Evolutionary conservation across 2,797 vertebrate species (phyloP), one percentile per base, ranked within the genome.

Genomic region (Sebastes taczanowskii): DNA sequence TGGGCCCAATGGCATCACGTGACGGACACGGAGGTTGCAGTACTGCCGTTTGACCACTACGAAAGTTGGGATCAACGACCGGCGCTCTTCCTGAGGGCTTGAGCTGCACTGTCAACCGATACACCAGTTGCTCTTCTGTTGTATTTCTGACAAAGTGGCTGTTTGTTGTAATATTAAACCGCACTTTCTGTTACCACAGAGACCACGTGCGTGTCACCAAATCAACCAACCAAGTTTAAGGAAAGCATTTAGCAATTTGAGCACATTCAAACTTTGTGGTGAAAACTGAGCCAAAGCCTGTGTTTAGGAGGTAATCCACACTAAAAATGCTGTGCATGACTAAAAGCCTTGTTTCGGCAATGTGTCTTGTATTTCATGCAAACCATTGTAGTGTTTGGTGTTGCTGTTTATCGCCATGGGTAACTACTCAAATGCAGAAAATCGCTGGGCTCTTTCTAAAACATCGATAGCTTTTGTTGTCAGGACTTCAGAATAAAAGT

Each of bases 131-230:
- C 22, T 65, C 5, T 42, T 65, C 23, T 42, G 1, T 18, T 42
- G 23, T 18, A 1, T 46, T 27, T 65, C 3, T 2, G 22, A 8
- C 4, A 65, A 18, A 42, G 5, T 27, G 62, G 61, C n/a, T 14
- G 20, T 49, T 46, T 49, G 70, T 23, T 29, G 7, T 55, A 6
- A 14, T 18, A 61, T 13, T n/a, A 53, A 53, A 53, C 49, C 2
- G 20, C 49, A 53, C 20, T 22, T 53, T 0, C 20, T n/a, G 49
- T 53, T 53, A n/a, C 49, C 20, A 53, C 20, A 0, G 0, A 53
- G 0, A 53, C 49, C 20, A 9, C 49, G 0, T 0, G 20, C 0
- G 8, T 22, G 49, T n/a, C 49, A 53, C 49, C 49, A 49, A 49
- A 49, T 49, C 46, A 49, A 49, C 18, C 46, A 49, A 49, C 46